Conservation (phyloP, 2,888 invertebrate genomes). For the Netelia melanura region DNA sequence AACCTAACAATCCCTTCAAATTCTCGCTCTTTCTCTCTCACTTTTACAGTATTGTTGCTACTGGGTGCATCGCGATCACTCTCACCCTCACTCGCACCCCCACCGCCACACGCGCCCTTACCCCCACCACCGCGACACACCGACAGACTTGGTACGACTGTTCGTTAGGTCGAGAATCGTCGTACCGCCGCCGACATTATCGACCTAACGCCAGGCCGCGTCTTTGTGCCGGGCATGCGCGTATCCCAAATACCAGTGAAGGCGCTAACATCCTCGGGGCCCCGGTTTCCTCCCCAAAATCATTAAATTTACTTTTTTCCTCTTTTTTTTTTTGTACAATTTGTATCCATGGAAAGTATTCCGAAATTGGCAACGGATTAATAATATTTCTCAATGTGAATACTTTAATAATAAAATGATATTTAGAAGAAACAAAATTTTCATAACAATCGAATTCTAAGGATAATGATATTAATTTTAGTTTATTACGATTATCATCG, state of each 20-base stretch:
- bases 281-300: conserved; percentile 15
- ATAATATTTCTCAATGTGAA: not conserved
- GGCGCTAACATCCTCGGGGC: conserved; percentile 38
- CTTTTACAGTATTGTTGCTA: conserved; percentile 33
- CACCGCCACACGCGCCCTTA: conserved; percentile 3
- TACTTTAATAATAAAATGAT: too few relatives aligned
- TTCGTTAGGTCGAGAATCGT: conserved; percentile 60
- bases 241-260: conserved; percentile 27
- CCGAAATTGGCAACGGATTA: not conserved
- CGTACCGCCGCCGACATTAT: conserved; percentile 55
- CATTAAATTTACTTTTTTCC: not conserved
- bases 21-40: conserved; percentile 9
- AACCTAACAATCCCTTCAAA: conserved; percentile 36
- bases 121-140: conserved; percentile 17
- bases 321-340: too few relatives aligned
- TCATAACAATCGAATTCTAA: too few relatives aligned
- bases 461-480: too few relatives aligned
- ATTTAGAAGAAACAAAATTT: too few relatives aligned
- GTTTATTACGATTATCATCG: not conserved
- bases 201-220: conserved; percentile 52
- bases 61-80: conserved; percentile 3
- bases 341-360: not conserved
- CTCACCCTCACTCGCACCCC: conserved; percentile 6
- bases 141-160: not conserved
- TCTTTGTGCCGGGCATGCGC: conserved; percentile 69